Evolutionary conservation across 2,888 invertebrate species (phyloP).

Genomic region (Sesamia inferens): DNA sequence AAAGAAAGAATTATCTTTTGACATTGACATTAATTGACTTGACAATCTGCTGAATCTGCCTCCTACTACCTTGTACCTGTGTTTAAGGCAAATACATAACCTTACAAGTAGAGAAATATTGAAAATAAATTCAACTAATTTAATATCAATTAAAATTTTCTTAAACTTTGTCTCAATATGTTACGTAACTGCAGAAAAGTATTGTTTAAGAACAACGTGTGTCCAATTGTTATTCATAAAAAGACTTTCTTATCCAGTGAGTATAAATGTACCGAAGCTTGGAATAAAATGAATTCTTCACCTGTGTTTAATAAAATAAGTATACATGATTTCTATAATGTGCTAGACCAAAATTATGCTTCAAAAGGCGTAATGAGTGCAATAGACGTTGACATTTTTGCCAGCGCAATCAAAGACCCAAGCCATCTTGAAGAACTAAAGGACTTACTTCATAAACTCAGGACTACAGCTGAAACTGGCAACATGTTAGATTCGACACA

Average conservation of each 20-base stretch:
- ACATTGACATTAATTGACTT: neutral
- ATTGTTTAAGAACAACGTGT: constrained; percentile 57
- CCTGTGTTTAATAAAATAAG: constrained; percentile 91
- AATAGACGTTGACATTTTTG: constrained; percentile 95
- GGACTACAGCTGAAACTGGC: constrained; percentile 93
- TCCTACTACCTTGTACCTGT: neutral
- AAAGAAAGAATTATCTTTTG: too few species aligned
- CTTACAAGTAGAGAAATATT: neutral
- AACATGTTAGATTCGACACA: constrained; percentile 94
- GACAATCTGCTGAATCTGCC: neutral
- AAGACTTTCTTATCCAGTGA: constrained; percentile 92
- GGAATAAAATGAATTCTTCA: constrained; percentile 91
- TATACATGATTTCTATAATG: constrained; percentile 92
- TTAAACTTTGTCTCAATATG: constrained; percentile 60
- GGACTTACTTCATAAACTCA: constrained; percentile 92
- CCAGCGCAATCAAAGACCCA: constrained; percentile 91
- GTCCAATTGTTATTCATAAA: constrained; percentile 59
- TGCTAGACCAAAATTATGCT: constrained; percentile 92
- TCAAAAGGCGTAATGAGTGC: constrained; percentile 92
- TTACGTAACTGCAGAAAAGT: constrained; percentile 68
- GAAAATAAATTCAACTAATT: neutral
- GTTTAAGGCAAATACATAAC: constrained; percentile 16
- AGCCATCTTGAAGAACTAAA: constrained; percentile 92
- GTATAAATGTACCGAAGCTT: constrained; percentile 93
- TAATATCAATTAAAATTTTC: neutral